These are phyloP conservation scores for Anthopleura sola DNA, from an alignment of 64 coral and sea anemone species.

Conservation along the genomic window DNA sequence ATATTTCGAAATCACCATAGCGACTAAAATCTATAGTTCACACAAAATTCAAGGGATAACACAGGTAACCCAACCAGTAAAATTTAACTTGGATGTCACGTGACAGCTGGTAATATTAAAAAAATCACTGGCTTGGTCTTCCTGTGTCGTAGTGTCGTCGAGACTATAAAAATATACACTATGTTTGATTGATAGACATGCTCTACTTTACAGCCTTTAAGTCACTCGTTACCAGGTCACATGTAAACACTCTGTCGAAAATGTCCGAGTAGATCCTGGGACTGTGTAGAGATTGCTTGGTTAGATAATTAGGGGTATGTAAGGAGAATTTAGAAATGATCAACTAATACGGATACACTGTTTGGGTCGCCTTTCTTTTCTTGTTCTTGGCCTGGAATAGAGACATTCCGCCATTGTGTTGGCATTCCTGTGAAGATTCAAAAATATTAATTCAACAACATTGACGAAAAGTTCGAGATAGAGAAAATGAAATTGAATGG, in stretches of 20 bases:
- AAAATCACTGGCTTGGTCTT: not conserved
- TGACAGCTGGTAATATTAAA: not conserved
- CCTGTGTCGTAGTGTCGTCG: not conserved
- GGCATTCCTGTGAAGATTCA: conserved; percentile 39
- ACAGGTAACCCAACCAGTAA: not conserved
- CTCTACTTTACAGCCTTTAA: not conserved
- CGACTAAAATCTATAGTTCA: not conserved
- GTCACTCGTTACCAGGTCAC: not conserved
- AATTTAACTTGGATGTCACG: not conserved
- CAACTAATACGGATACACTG: conserved; percentile 60
- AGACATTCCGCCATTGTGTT: conserved; percentile 45
- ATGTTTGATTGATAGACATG: not conserved
- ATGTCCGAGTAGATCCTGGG: not conserved
- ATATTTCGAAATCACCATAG: not conserved
- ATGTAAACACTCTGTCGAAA: not conserved
- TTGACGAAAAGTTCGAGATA: not conserved
- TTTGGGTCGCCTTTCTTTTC: conserved; percentile 46
- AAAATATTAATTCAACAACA: no score
- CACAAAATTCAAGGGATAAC: not conserved
- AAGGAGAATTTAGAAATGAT: conserved; percentile 44
- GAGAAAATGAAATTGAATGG: not conserved
- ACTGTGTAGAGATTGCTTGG: not conserved
- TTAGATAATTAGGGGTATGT: not conserved
- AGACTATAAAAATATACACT: conserved; percentile 25
- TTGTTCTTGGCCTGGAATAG: conserved; percentile 33